Base-by-base conservation (phyloP, 2,888 invertebrate species). In the Chelonus formosanus region DNA sequence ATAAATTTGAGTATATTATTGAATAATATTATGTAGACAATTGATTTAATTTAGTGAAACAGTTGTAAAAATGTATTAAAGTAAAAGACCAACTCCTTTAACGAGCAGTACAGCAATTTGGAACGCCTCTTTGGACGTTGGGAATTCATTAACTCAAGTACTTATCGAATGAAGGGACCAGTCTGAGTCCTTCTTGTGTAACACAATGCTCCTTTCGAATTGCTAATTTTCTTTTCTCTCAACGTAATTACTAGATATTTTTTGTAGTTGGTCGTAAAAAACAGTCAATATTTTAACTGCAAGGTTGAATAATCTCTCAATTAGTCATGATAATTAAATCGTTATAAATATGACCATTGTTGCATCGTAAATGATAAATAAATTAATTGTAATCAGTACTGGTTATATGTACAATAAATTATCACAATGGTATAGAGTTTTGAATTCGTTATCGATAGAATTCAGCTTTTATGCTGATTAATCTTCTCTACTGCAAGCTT, bases 91-190 rank as follows among this genome's bases (percentile, higher is more conserved):
- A 4, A 7, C 4, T 31, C 52, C 20, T 52, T 36, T 55, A 10
- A 36, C 20, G 55, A 36, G 55, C 35, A 35, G 4, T 32, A 10
- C 35, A 32, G 20, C 20, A 20, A 20, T 1, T 20, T 32, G 31
- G 40, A 40, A 6, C 40, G 6, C 32, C 10, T 32, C 34, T 57
- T 35, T n/a, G 8, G 7, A 44, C 64, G 68, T 67, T 64, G 68
- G 62, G 67, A 69, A 70, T 69, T 70, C 69, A 70, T 70, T 68
- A 69, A 69, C 63, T 63, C 68, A 54, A 69, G 65, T 58, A 67
- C 67, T 69, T 58, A 60, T 67, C 65, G 56, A 68, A 70, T 67
- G 57, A 67, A 65, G 64, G 67, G 53, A 62, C 45, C 45, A 57
- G 62, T 61, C 53, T 64, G 63, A 67, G 62, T 55, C 36, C 34